These are phyloP conservation scores for Pholis gunnellus DNA, from an alignment of 2,113 vertebrate species.

Conservation along the genomic window DNA sequence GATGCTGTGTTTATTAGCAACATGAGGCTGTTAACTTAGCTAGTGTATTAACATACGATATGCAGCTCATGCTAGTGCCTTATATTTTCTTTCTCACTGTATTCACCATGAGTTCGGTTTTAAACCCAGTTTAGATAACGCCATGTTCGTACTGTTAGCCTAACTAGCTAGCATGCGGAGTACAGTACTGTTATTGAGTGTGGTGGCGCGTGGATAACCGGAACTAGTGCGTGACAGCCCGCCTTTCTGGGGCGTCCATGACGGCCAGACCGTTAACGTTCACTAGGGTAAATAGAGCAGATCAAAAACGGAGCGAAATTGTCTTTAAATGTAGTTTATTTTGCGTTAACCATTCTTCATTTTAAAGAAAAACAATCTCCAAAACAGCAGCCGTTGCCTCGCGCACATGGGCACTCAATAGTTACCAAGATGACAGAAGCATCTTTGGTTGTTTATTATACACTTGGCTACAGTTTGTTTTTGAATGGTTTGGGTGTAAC, in stretches of 20 bases:
- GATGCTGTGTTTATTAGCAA: background rate
- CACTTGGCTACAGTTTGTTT: background rate
- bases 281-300: background rate
- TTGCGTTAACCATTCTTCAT: background rate
- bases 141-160: background rate
- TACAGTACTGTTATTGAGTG: slow-evolving; percentile 16
- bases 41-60: background rate
- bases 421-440: background rate
- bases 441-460: background rate
- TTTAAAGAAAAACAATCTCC: background rate
- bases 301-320: background rate
- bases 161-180: background rate
- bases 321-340: rapidly evolving
- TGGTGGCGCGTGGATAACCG: slow-evolving; percentile 34
- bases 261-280: slow-evolving; percentile 16
- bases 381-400: background rate
- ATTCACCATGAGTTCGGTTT: background rate
- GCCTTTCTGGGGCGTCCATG: slow-evolving; percentile 44
- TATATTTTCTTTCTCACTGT: background rate
- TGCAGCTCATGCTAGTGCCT: background rate
- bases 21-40: background rate
- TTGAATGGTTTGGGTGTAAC: background rate
- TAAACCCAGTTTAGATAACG: background rate
- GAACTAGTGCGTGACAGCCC: slow-evolving; percentile 61
- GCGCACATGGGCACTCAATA: background rate